Base-by-base conservation (phyloP, 2,797 vertebrate species). In the Eurystomus glaucurus region DNA sequence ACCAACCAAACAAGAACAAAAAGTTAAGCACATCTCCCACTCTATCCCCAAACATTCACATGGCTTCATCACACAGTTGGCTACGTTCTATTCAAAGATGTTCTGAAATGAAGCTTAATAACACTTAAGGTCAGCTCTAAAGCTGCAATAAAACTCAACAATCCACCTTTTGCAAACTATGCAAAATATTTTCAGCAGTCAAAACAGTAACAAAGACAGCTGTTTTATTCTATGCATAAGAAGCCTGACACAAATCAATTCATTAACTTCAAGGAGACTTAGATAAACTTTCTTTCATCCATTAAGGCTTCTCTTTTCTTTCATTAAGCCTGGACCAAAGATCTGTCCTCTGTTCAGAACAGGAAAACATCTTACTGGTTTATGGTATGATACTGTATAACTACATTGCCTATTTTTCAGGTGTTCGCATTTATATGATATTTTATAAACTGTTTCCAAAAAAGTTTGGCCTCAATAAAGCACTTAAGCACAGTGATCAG, bases 71-170 rank as follows among this genome's bases (percentile, higher is more conserved):
- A 35, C 66, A 92, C 14, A 76, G 43, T 57, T 10, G 3, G 64
- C 33, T 83, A 61, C 62, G 83, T 94, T 79, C 85, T 43, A 60
- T 45, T 86, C 74, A 90, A 86, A 89, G 35, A 13, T 26, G 3
- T 82, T 76, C 82, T 61, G 70, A 88, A 86, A 77, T 62, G 84
- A 91, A 84, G 58, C n/a, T 88, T 93, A 71, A 71, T 60, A 92
- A 77, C 33, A 74, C 71, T 88, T 79, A 66, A 72, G 74, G 80
- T 93, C 83, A 90, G n/a, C 19, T 72, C 31, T 54, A 77, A 88
- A 91, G 37, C 45, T 84, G 52, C 19, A n/a, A 60, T 23, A 83
- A 85, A 93, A 79, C 16, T 66, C 51, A 89, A 48, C 17, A 93
- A 84, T 62, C 23, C 52, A 82, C 26, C 21, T 92, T 64, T 77